phyloP scores from a whole-genome alignment of 2,797 vertebrate species.

The Ataeniobius toweri region DNA sequence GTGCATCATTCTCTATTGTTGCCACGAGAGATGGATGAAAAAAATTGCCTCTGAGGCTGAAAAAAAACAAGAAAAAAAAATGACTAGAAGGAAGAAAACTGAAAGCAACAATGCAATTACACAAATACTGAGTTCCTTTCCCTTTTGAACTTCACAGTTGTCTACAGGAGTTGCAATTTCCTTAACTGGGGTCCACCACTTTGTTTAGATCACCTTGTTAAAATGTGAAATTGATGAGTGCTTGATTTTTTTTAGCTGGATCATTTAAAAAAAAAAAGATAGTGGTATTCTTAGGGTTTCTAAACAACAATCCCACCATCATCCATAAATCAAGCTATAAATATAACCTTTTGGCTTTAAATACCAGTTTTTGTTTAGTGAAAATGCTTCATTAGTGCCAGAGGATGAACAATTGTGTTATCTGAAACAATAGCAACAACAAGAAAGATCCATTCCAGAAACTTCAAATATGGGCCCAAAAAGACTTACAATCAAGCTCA shows the following conservation, averaged over 20 bases:
- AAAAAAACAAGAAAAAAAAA: constrained; percentile 19
- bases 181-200: background rate
- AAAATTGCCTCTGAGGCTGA: constrained; percentile 28
- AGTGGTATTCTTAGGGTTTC: background rate
- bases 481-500: constrained; percentile 17
- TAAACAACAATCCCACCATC: constrained; percentile 7
- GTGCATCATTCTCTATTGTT: constrained; percentile 38
- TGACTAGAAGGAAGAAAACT: constrained; percentile 9
- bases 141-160: constrained; percentile 8
- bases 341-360: constrained; percentile 36
- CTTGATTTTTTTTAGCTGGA: constrained; percentile 3
- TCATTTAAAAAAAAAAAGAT: constrained; percentile 1
- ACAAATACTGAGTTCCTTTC: constrained; percentile 31
- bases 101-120: constrained; percentile 29
- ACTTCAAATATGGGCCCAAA: constrained; percentile 13
- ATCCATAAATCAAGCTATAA: constrained; percentile 13
- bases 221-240: background rate
- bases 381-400: background rate
- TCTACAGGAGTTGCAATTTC: constrained; percentile 16
- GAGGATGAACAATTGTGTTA: background rate
- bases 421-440: background rate
- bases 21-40: constrained; percentile 19
- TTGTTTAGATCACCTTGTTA: constrained; percentile 23
- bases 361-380: constrained; percentile 14
- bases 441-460: background rate